Evolutionary conservation across 2,113 vertebrate genomes (phyloP).

Genomic region (Sitta europaea): DNA sequence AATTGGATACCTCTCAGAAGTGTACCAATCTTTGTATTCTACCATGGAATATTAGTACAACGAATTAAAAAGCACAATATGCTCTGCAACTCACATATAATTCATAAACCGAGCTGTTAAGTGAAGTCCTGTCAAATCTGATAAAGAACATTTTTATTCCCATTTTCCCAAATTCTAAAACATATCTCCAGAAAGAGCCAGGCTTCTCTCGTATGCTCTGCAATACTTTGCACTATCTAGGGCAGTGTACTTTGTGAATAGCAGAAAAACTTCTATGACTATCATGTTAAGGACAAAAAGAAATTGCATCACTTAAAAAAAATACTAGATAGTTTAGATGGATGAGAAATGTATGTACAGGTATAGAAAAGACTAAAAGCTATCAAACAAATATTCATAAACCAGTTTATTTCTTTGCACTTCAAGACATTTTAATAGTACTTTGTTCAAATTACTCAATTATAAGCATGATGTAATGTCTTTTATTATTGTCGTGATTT

Average conservation of each 20-base stretch:
- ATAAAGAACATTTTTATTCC: background rate
- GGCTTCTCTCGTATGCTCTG: background rate
- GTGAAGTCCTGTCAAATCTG: background rate
- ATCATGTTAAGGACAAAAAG: background rate
- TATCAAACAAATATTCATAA: background rate
- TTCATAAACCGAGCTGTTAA: background rate
- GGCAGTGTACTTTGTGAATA: background rate
- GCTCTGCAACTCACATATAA: background rate
- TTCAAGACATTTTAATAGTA: background rate
- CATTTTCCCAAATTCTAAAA: background rate
- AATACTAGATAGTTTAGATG: background rate
- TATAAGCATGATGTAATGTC: rapidly evolving
- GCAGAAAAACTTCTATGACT: background rate
- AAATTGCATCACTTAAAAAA: background rate
- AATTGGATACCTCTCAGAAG: background rate
- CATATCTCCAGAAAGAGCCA: rapidly evolving
- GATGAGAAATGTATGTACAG: background rate
- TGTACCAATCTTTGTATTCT: background rate
- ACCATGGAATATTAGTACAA: background rate
- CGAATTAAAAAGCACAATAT: background rate
- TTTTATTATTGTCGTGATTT: too few relatives aligned
- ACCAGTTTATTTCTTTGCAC: background rate
- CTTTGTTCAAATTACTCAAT: background rate
- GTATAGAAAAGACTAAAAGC: background rate
- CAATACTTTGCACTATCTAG: background rate